A percentile compares a stretch with the other conserved stretches of the same genome.
These are phyloP conservation scores for Montifringilla adamsi DNA, from an alignment of 2,113 vertebrate genomes.

Conservation along the genomic window DNA sequence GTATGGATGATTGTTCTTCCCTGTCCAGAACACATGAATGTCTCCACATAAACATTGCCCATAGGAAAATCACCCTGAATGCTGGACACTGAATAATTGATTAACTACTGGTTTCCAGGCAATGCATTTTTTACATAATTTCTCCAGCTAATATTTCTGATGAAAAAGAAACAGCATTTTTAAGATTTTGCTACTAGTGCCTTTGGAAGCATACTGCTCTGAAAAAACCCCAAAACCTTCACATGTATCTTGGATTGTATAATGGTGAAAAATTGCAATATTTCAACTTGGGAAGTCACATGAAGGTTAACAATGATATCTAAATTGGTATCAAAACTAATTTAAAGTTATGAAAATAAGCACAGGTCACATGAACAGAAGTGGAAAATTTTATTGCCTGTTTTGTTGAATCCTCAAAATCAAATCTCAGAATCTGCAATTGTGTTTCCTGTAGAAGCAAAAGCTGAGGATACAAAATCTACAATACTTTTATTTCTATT, in stretches of 20 bases:
- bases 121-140: neutral
- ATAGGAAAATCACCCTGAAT: neutral
- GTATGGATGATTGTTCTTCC: rapidly evolving
- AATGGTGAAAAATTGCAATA: neutral
- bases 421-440: neutral
- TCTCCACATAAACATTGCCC: neutral
- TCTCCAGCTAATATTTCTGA: neutral
- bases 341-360: neutral
- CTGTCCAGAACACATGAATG: neutral
- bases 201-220: neutral
- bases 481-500: neutral
- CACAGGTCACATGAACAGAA: neutral
- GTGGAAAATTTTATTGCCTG: neutral
- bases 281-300: neutral
- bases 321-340: neutral
- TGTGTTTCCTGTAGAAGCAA: neutral
- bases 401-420: neutral
- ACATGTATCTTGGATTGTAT: neutral
- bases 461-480: neutral
- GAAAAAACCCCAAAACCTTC: neutral
- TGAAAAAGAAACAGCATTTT: neutral
- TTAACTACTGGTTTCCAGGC: neutral
- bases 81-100: neutral
- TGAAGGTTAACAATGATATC: neutral
- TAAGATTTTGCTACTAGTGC: neutral